A percentile compares a stretch with the other conserved stretches of the same genome.
phyloP scores from a whole-genome alignment of 2,797 vertebrate species.

The Heteromormyrus szaboi region DNA sequence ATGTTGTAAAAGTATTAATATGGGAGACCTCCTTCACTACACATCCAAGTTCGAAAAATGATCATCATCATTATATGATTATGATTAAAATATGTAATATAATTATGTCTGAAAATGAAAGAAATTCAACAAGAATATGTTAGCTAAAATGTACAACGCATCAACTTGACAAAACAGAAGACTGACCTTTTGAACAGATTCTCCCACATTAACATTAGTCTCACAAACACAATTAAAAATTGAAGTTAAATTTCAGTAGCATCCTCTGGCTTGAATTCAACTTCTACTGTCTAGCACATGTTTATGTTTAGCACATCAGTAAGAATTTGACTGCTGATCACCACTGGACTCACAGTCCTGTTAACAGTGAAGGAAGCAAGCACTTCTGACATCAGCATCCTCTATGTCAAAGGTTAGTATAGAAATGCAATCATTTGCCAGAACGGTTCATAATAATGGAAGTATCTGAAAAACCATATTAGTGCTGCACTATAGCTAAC shows the following conservation, averaged over 20 bases:
- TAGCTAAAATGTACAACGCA: not conserved
- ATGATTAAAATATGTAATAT: not conserved
- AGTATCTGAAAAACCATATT: not conserved
- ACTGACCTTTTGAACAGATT: not conserved
- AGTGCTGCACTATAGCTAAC: not conserved
- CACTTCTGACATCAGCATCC: not conserved
- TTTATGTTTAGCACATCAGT: not conserved
- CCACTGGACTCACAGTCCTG: not conserved
- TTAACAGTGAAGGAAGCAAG: not conserved
- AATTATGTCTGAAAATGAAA: not conserved
- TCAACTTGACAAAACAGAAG: not conserved
- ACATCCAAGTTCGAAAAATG: not conserved
- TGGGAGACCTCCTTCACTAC: not conserved
- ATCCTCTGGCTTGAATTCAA: not conserved
- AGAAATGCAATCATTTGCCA: not conserved
- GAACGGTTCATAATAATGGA: not conserved
- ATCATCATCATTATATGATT: not conserved
- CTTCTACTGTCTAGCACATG: not conserved
- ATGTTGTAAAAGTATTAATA: not conserved
- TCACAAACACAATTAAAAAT: not conserved
- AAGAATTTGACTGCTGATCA: not conserved
- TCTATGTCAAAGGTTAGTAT: not conserved
- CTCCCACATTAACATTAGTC: not conserved
- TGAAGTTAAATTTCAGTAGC: not conserved
- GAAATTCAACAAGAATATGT: not conserved